phyloP scores from a whole-genome alignment of 2,797 vertebrate genomes.

The Dendrocincla tyrannina region DNA sequence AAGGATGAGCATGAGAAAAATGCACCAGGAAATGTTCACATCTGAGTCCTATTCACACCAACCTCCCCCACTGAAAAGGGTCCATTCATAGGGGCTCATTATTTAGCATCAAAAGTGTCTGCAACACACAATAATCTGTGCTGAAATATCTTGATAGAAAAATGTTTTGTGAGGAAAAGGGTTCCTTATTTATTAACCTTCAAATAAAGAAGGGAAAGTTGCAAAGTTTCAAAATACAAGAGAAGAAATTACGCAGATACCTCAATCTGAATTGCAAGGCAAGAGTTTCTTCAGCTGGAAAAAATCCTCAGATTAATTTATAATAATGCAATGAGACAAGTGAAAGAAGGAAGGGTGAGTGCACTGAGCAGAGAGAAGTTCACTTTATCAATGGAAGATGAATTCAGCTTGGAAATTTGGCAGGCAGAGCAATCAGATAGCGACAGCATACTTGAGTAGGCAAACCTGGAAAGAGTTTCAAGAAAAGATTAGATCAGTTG shows the following conservation, averaged over 20 bases:
- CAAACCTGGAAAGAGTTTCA: constrained; percentile 40
- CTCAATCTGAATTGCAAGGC: not conserved
- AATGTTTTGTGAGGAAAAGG: not conserved
- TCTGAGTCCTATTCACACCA: not conserved
- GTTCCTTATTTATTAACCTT: not conserved
- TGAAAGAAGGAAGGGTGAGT: not conserved
- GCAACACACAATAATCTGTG: not conserved
- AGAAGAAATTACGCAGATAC: not conserved
- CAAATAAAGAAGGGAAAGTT: not conserved
- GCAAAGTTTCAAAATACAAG: not conserved
- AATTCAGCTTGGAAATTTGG: constrained; percentile 53
- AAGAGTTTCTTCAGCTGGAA: not conserved
- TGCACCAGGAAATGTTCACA: accelerated
- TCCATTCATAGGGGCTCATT: not conserved
- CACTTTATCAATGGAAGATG: constrained; percentile 26
- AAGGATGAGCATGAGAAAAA: not conserved
- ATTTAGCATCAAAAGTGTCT: not conserved
- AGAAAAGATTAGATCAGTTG: constrained; percentile 26
- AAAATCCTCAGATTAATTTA: not conserved
- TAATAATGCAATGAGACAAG: not conserved
- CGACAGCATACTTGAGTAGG: constrained; percentile 18
- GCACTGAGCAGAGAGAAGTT: not conserved
- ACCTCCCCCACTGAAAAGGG: not conserved
- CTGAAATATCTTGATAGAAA: not conserved
- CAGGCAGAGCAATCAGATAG: constrained; percentile 53